phyloP scores from a whole-genome alignment of 2,888 invertebrate species.

The Folsomia candida region DNA sequence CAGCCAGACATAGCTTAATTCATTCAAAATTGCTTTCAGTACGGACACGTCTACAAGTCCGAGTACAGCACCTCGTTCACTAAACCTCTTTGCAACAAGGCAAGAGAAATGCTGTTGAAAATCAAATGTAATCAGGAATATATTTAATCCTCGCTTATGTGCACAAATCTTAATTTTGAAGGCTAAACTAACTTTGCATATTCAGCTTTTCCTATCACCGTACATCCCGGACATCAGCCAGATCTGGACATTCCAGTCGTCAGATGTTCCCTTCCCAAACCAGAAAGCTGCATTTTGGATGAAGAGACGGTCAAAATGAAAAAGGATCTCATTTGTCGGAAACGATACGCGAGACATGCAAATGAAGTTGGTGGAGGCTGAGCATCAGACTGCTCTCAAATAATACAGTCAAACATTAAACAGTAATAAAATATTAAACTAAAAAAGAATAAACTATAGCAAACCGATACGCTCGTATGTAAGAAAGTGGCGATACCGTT shows the following conservation, averaged over 20 bases:
- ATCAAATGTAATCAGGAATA: constrained; percentile 41
- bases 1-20: too few species aligned
- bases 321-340: constrained; percentile 23
- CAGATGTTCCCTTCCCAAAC: constrained; percentile 31
- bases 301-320: constrained; percentile 14
- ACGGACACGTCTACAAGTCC: constrained; percentile 34
- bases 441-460: too few species aligned
- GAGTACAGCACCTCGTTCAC: constrained; percentile 30
- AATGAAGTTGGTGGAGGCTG: too few species aligned
- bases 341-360: constrained; percentile 22
- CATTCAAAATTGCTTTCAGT: constrained; percentile 30
- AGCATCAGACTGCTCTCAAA: not conserved
- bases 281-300: constrained; percentile 26
- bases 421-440: too few species aligned
- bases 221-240: constrained; percentile 42
- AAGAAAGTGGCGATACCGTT: too few species aligned
- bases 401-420: not conserved
- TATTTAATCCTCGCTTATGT: not conserved
- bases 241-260: constrained; percentile 40
- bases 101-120: constrained; percentile 32
- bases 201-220: constrained; percentile 32
- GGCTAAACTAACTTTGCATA: constrained; percentile 16
- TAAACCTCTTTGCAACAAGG: constrained; percentile 38
- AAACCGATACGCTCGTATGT: too few species aligned
- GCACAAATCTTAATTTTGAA: not conserved